Evolutionary conservation across 2,888 invertebrate species (phyloP).

Genomic region (Bruchidius siliquastri): DNA sequence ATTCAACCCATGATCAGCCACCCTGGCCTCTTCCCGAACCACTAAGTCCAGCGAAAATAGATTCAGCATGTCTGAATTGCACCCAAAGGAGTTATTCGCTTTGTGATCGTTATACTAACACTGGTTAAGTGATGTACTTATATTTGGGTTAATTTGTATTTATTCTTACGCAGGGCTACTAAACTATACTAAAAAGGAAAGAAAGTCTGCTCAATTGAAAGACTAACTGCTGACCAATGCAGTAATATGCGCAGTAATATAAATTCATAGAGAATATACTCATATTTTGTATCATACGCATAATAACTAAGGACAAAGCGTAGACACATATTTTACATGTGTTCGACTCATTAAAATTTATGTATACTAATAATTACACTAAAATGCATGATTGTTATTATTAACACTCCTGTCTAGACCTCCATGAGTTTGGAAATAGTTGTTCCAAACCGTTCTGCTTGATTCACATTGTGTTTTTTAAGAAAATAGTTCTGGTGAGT

Average conservation of each 20-base stretch:
- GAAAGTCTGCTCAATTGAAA: no score
- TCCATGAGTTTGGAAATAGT: not conserved
- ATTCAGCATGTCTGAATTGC: no score
- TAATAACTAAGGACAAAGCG: not conserved
- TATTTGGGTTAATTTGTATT: no score
- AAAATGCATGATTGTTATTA: not conserved
- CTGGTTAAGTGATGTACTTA: no score
- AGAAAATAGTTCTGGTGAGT: not conserved
- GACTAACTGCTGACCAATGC: not conserved
- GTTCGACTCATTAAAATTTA: not conserved
- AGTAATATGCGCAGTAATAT: not conserved
- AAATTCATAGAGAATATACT: not conserved
- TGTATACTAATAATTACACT: not conserved
- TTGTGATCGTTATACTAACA: no score
- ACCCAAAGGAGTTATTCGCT: no score
- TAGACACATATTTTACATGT: not conserved
- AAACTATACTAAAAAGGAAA: no score
- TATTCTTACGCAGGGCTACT: no score
- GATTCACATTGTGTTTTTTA: not conserved
- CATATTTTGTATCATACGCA: not conserved
- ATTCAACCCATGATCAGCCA: no score
- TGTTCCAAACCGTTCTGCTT: not conserved
- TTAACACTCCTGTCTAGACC: not conserved
- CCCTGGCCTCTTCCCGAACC: no score
- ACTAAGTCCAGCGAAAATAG: no score